Base-by-base conservation (phyloP, 2,113 vertebrate species). In the Dipodomys spectabilis region DNA sequence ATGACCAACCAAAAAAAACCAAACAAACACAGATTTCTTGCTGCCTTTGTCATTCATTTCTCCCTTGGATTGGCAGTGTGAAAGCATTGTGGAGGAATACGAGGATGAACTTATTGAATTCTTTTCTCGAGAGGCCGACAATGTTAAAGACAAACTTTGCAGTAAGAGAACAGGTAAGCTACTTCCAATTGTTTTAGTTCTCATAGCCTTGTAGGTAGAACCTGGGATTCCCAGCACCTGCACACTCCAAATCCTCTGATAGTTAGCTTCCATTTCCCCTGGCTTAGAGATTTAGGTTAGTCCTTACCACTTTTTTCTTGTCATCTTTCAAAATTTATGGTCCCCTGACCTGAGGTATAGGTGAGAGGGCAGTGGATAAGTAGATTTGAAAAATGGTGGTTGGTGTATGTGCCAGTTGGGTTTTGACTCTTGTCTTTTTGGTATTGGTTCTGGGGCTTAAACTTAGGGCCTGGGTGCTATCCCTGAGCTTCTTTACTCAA, bases 81-180 rank as follows among this genome's bases (percentile, higher is more conserved):
- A 99, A 97, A 99, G 98, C 28, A 99, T 99, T 27, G 99, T 98
- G 0, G 99, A 99, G 95, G 99, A 99, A 35, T 97, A 99, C 1
- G 99, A 99, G 97, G 99, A 99, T 0, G 99, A 99, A 87, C 98
- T 99, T 49, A 99, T 99, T 6, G 99, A 99, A 91, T 99, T 99
- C 83, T 99, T 99, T 2, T 98, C 99, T 49, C 99, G 98, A 7
- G 98, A 99, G 96, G 98, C 98, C 0, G 98, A 99, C 72, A 99
- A 99, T 1, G 98, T 99, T 89, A 99, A 99, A 97, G 99, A 99
- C 97, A 98, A 98, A 94, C 98, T 99, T 57, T 99, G 99, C 97
- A 99, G 99, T 98, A 99, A 99, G 94, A 98, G 99, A 73, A 99
- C 99, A 80, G 99, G 99, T 99, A 96, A 98, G 95, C 0, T 0